Evolutionary conservation across 2,797 vertebrate species (phyloP).

Genomic region (Holocentrus rufus): DNA sequence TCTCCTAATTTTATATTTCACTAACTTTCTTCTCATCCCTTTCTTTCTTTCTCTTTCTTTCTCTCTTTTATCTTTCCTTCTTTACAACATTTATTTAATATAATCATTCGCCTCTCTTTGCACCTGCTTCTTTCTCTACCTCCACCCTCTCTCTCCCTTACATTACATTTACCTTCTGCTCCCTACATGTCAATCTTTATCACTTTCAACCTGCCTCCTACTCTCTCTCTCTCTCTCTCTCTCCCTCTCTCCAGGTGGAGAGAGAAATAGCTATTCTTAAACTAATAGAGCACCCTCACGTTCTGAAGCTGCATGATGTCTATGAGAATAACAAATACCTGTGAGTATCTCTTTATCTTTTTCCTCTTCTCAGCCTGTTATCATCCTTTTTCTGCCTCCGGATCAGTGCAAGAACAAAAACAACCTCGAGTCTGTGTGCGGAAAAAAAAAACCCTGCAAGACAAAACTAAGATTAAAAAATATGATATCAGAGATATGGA

Average conservation of each 20-base stretch:
- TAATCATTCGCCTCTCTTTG: neutral
- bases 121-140: slow-evolving; percentile 1
- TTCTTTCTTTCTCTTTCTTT: neutral
- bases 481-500: neutral
- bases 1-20: no score
- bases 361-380: slow-evolving; percentile 27
- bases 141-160: neutral
- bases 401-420: slow-evolving; percentile 28
- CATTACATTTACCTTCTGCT: slow-evolving; percentile 1
- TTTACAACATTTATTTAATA: neutral
- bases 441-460: neutral
- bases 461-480: slow-evolving; percentile 22
- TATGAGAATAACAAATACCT: slow-evolving; percentile 98
- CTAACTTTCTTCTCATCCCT: no score
- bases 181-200: slow-evolving; percentile 47
- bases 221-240: slow-evolving; percentile 40
- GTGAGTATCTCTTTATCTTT: slow-evolving; percentile 83
- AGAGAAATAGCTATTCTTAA: slow-evolving; percentile 96
- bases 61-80: neutral
- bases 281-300: slow-evolving; percentile 94
- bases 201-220: slow-evolving; percentile 35
- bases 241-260: slow-evolving; percentile 85
- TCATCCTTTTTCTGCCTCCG: slow-evolving; percentile 27
- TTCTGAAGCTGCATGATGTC: slow-evolving; percentile 94
- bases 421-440: slow-evolving; percentile 37